Evolutionary conservation across 2,888 invertebrate genomes (phyloP).

Genomic region (Coleophora deauratella): DNA sequence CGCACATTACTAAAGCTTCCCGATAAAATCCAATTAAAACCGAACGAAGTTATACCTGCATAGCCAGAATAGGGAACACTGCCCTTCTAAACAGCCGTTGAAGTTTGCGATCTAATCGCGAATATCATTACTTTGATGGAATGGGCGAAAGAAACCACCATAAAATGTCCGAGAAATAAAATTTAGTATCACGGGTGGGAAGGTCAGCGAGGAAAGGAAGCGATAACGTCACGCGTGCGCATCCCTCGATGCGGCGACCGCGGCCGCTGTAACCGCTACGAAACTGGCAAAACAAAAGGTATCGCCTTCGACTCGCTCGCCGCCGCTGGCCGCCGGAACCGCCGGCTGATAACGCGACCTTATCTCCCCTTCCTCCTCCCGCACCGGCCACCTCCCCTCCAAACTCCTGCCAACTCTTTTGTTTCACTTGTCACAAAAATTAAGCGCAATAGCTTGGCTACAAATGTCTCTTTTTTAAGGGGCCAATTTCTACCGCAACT

Average conservation of each 20-base stretch:
- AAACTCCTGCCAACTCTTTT: conserved; percentile 64
- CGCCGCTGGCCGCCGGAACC: conserved; percentile 59
- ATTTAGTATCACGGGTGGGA: conserved; percentile 63
- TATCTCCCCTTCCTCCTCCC: conserved; percentile 50
- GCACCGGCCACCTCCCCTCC: conserved; percentile 31
- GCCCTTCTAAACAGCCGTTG: too few relatives aligned
- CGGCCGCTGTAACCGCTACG: background rate
- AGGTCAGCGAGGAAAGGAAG: conserved; percentile 56
- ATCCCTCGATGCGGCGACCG: conserved; percentile 51
- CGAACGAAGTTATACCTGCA: background rate
- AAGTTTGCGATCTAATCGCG: conserved; percentile 31
- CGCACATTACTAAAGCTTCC: conserved; percentile 29
- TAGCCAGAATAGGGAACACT: too few relatives aligned
- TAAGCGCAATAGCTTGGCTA: conserved; percentile 71
- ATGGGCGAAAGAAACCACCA: conserved; percentile 35
- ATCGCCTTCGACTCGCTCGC: conserved; percentile 63
- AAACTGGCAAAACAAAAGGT: conserved; percentile 61
- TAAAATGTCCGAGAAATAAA: conserved; percentile 59
- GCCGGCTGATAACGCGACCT: conserved; percentile 61
- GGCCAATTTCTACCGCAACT: conserved; percentile 73
- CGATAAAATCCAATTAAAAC: conserved; percentile 6
- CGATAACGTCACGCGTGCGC: conserved; percentile 68
- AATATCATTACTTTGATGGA: conserved; percentile 39
- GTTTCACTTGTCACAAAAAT: conserved; percentile 75
- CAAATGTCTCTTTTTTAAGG: conserved; percentile 73